Evolutionary conservation across 2,888 invertebrate genomes (phyloP).

Genomic region (Dexiosoma caninum): DNA sequence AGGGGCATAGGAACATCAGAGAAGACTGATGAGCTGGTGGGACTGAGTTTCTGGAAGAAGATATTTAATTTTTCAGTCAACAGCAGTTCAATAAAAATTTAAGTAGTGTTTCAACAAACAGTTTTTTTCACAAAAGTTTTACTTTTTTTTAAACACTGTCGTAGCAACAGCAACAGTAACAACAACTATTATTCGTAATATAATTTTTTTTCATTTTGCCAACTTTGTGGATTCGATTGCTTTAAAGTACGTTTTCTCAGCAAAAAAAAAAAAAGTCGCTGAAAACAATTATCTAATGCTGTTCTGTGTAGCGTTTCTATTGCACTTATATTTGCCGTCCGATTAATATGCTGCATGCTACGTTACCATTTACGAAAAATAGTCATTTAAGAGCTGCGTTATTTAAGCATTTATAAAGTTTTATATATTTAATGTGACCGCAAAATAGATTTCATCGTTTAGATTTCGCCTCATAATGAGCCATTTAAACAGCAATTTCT

Average conservation of each 20-base stretch:
- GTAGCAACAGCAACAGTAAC: too few species aligned
- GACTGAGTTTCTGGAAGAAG: too few species aligned
- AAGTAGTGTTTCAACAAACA: too few species aligned
- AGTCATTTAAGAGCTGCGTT: constrained; percentile 41
- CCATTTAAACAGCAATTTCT: constrained; percentile 63
- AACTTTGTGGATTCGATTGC: background rate
- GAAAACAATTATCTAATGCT: constrained; percentile 42
- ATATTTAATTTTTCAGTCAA: too few species aligned
- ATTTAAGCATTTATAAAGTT: constrained; percentile 53
- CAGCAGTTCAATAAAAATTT: too few species aligned
- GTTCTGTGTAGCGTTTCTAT: background rate
- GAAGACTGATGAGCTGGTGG: too few species aligned
- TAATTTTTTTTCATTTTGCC: too few species aligned
- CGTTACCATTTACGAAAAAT: background rate
- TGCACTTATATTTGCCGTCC: background rate
- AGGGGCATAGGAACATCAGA: too few species aligned
- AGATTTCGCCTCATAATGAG: constrained; percentile 61
- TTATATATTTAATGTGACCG: constrained; percentile 62
- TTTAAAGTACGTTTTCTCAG: background rate
- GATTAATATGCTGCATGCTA: background rate
- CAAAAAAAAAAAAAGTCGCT: background rate
- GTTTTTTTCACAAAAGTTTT: too few species aligned
- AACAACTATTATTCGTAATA: too few species aligned
- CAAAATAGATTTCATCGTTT: constrained; percentile 62
- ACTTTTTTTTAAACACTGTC: too few species aligned